These are phyloP conservation scores for Holothuria scabra DNA, from an alignment of 53 echinoderm and acorn worm genomes.

Conservation along the genomic window DNA sequence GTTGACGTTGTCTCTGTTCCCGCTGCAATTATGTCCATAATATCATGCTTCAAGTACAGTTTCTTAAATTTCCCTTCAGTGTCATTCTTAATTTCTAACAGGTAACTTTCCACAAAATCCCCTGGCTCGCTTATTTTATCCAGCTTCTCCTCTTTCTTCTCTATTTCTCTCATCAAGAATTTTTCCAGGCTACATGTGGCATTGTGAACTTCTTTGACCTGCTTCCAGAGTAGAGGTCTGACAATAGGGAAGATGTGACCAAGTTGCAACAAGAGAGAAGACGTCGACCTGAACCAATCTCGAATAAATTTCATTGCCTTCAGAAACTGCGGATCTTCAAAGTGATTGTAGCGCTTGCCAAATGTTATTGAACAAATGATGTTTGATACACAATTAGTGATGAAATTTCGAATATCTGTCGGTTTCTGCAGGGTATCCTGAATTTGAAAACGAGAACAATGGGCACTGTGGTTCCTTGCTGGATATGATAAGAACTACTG, in stretches of 20 bases:
- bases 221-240: slow-evolving; percentile 28
- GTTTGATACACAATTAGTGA: slow-evolving; percentile 48
- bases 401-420: slow-evolving; percentile 16
- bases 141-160: slow-evolving; percentile 43
- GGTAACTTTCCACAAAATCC: slow-evolving; percentile 59
- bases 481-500: too few species aligned
- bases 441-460: too few species aligned
- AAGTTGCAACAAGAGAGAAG: not conserved
- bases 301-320: not conserved
- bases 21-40: slow-evolving; percentile 42
- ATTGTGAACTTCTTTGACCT: not conserved
- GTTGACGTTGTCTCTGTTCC: slow-evolving; percentile 50
- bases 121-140: slow-evolving; percentile 47
- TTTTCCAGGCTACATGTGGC: not conserved
- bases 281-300: slow-evolving; percentile 14
- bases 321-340: slow-evolving; percentile 36
- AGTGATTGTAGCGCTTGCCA: slow-evolving; percentile 49
- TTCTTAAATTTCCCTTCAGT: slow-evolving; percentile 4
- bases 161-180: slow-evolving; percentile 35
- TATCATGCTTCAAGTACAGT: slow-evolving; percentile 5
- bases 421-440: slow-evolving; percentile 16
- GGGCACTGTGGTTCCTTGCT: too few species aligned
- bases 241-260: not conserved
- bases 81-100: slow-evolving; percentile 6
- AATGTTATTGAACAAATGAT: slow-evolving; percentile 52